Evolutionary conservation across 2,888 invertebrate genomes (phyloP), one percentile per base, ranked within the genome.

Genomic region (Mythimna loreyi): DNA sequence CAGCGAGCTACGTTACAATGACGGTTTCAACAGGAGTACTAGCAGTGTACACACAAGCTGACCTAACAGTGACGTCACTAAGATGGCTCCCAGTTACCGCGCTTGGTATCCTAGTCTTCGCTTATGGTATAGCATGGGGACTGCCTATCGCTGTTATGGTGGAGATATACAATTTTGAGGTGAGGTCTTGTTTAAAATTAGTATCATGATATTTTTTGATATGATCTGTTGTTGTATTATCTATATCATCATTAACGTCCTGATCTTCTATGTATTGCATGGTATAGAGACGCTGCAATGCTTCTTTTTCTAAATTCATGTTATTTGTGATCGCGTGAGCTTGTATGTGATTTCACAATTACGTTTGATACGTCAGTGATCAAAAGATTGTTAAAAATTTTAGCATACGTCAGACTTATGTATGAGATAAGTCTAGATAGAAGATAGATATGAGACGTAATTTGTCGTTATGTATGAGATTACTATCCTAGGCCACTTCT

Each of bases 81-180:
- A 83, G 87, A 60, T 91, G 90, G 89, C 78, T 92, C 50, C 92
- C 94, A 0, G 82, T 92, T 0, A 85, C 75, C 0, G 83, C 91
- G 0, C 76, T 94, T 0, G 92, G 88, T 0, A 59, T 91, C 0
- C 70, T 94, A 2, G 89, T 94, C 13, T 86, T 92, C 25, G 92
- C 90, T 0, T 93, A 93, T 23, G 94, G 94, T 0, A 71, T 92
- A 9, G 84, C 85, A 0, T 93, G 93, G 92, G 91, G 87, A 0
- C 66, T 94, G 2, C 93, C 94, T 0, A 81, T 83, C 0, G 72
- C 93, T 0, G 76, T 94, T 0, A 76, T 91, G 72, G 91, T 90
- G 5, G 94, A 95, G 60, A 86, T 93, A 11, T 88, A 90, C 25
- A 94, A 92, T 77, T 84, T 92, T 19, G 92, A 94, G 91, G 95